Evolutionary conservation across 2,113 vertebrate species (phyloP), one percentile per base, ranked within the genome.

Genomic region (Fukomys damarensis): DNA sequence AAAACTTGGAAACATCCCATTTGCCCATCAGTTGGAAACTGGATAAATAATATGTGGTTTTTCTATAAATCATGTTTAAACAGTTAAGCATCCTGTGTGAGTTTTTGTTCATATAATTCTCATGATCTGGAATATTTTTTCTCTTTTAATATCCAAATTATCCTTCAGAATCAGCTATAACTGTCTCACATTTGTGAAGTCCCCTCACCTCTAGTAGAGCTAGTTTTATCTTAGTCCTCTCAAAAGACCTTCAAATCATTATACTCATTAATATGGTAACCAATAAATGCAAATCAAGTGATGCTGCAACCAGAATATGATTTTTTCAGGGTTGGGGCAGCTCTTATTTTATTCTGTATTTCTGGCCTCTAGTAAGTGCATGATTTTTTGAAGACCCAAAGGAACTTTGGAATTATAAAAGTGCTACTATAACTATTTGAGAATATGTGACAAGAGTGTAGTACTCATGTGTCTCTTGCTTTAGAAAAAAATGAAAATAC

Each of bases 401-500:
- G 22, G 41, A 7, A 35, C 16, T 74, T 4, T 66, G 38, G 54
- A 87, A 74, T 49, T 95, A 66, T n/a, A 84, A 82, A 95, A 90
- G 79, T 80, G 12, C 20, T 94, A 7, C 81, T 96, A 28, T 49
- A 92, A 82, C 28, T 74, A 52, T 74, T 91, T 77, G 17, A 65
- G 61, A 79, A 63, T 96, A 79, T 80, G 46, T 54, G 43, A 85
- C 56, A 88, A 84, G 82, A 87, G 22, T 66, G 77, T 90, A 63
- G 10, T 96, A 89, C 54, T 84, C 46, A 13, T 87, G 16, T 91
- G 72, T 88, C 38, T 86, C 85, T 91, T 91, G 28, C 49, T 90
- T 91, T 80, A 61, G 70, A 80, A 46, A 80, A 46, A 61, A 93
- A 93, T 79, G 54, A 72, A 91, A 86, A 54, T 17, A 86, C 63